phyloP scores from a whole-genome alignment of 2,113 vertebrate genomes.

The Barnardius zonarius region DNA sequence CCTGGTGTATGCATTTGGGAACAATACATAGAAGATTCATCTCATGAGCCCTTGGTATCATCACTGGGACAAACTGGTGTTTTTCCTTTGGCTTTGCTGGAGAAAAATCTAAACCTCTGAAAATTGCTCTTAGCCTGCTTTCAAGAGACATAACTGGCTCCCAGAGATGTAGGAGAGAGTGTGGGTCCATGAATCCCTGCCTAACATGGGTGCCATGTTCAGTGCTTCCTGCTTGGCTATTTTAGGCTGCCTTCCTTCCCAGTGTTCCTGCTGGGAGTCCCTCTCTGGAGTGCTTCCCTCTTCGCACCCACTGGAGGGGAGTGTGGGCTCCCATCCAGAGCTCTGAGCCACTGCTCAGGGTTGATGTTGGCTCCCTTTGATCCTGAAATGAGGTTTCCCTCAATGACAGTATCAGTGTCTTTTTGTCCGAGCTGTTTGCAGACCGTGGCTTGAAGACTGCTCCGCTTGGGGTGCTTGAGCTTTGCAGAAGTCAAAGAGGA shows the following conservation, averaged over 20 bases:
- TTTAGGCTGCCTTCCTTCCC: background rate
- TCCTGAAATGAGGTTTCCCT: background rate
- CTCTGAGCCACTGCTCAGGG: background rate
- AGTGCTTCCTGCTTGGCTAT: background rate
- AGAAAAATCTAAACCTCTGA: background rate
- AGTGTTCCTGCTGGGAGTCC: background rate
- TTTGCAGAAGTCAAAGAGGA: background rate
- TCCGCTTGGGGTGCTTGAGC: background rate
- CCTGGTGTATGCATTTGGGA: background rate
- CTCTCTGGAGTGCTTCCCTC: background rate
- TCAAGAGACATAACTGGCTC: background rate
- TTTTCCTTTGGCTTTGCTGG: background rate
- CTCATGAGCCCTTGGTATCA: background rate
- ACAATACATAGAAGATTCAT: background rate
- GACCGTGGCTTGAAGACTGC: background rate
- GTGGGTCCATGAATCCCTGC: background rate
- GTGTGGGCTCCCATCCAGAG: background rate
- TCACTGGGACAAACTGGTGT: background rate
- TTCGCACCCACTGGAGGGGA: background rate
- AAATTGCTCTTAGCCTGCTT: background rate
- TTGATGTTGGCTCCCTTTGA: background rate
- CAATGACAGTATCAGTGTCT: background rate
- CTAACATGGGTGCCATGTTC: background rate
- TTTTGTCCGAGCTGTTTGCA: background rate
- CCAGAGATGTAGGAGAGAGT: background rate